Evolutionary conservation across 1,140 invertebrate genomes (phyloP), one percentile per base, ranked within the genome.

Genomic region (Hirudo medicinalis): DNA sequence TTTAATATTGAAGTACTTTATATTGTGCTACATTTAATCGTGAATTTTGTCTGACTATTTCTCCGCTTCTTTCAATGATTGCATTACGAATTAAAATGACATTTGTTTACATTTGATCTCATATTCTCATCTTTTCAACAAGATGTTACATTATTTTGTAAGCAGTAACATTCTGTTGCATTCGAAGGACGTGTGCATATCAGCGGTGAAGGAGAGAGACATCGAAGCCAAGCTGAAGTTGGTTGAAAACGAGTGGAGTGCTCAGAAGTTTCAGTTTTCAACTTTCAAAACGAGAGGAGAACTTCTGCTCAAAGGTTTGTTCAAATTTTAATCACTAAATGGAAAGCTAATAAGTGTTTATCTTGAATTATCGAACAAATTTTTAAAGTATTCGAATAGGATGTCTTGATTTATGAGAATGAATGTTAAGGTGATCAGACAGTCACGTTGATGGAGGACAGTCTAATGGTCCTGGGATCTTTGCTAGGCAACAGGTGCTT

Each of bases 201-300:
- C 92, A 54, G 94, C 94, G 0, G 91, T 96, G 87, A 97, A 97
- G 83, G 94, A 97, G 80, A 92, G 94, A 78, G 94, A 97, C 78
- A 97, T 97, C 76, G 94, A 97, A 84, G 92, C 92, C 0, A 97
- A 97, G 80, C 80, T 97, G 25, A 86, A 93, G 70, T 89, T 91
- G 81, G 94, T 97, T 0, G 92, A 93, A 4, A 94, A 91, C 79
- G 93, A 97, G 80, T 97, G 94, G 94, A 91, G 91, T 0, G 86
- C 90, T 0, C 91, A 95, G 77, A 91, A 93, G 78, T 83, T 97
- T 66, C 94, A 92, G 5, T 97, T 97, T 80, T 88, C 91, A 85
- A 89, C 89, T 6, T 97, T 97, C 78, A 97, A 97, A 80, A 93
- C 92, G 78, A 84, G 94, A 27, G 94, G 94, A 13, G 94, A 97